Base-by-base conservation (phyloP, 2,113 vertebrate species). In the Probosciger aterrimus region DNA sequence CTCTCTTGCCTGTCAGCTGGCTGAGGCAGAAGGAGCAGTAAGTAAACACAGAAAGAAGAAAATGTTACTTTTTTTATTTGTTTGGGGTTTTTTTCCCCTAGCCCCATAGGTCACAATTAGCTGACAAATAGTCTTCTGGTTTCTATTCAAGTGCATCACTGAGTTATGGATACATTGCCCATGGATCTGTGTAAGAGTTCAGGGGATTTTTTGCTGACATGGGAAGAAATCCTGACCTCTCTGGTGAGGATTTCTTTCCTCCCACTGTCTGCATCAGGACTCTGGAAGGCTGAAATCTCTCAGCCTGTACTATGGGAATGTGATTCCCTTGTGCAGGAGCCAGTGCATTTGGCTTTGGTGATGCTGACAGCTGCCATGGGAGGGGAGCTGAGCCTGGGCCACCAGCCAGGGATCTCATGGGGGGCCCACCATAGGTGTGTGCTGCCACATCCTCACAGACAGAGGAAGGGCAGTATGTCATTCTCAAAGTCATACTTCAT, bases 21-120 rank as follows among this genome's bases (percentile, higher is more conserved):
- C 96, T 22, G 97, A 98, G 50, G 97, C 97, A 84, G 99, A 99
- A 96, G 98, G 98, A 94, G 98, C 97, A 97, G 99, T 99, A 98
- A 30, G 98, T 98, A 92, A 92, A 85, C 52, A 76, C 12, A 88
- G 35, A 80, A 86, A 47, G 19, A 63, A 87, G 35, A 53, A 75
- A 82, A 31, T 31, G 4, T 19, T 37, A 4, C 1, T 30, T 53
- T 23, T 27, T 10, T 15, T 28, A 41, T 41, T 41, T 41, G 41
- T 39, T 39, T 10, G 39, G 39, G 5, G 30, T 77, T 30, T 10
- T 49, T 63, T 76, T 15, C 9, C 2, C 27, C 8, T 35, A 74
- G 63, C 24, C 41, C 27, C 4, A 1, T 24, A 55, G 35, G 44
- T 50, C 24, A 67, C 1, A 1, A 37, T 37, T 25, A 84, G 14